Percentiles rank a stretch among this genome's conserved stretches.
Evolutionary conservation across 1,140 invertebrate genomes (phyloP).

Genomic region (Phymorhynchus buccinoides): DNA sequence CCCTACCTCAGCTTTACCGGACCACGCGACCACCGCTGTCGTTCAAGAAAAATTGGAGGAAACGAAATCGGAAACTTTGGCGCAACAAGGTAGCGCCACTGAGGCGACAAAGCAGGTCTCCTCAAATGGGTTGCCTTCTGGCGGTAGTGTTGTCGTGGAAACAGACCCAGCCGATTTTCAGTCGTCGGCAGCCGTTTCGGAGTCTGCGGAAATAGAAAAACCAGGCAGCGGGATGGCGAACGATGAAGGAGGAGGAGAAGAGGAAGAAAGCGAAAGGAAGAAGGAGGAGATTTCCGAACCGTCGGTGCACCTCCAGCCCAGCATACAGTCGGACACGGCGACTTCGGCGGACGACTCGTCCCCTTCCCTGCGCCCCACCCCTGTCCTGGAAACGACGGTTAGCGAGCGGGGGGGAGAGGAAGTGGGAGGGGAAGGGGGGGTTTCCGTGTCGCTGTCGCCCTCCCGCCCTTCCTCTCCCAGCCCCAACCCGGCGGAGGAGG

Average conservation of each 20-base stretch:
- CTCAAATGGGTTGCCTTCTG: background rate
- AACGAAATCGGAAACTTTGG: too few relatives aligned
- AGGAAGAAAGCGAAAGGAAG: background rate
- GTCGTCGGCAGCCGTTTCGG: background rate
- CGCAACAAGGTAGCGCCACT: background rate
- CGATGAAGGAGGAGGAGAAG: background rate
- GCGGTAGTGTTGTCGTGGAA: background rate
- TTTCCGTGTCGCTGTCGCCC: conserved; percentile 13
- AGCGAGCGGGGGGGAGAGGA: background rate
- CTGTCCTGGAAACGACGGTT: conserved; percentile 23
- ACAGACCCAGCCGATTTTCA: background rate
- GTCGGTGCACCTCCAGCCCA: conserved; percentile 30
- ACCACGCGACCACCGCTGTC: too few relatives aligned
- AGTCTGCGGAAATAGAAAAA: background rate
- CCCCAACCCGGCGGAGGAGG: background rate
- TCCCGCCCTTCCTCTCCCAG: conserved; percentile 20
- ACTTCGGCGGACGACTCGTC: conserved; percentile 17
- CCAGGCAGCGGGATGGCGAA: background rate
- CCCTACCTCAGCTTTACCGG: too few relatives aligned
- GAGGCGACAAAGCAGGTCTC: background rate
- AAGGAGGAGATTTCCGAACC: background rate
- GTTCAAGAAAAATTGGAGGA: too few relatives aligned
- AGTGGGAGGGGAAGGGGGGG: background rate
- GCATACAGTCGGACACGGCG: conserved; percentile 23
- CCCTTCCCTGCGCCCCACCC: conserved; percentile 21